Conservation (phyloP, 2,888 invertebrate genomes). For the Cerastoderma edule region DNA sequence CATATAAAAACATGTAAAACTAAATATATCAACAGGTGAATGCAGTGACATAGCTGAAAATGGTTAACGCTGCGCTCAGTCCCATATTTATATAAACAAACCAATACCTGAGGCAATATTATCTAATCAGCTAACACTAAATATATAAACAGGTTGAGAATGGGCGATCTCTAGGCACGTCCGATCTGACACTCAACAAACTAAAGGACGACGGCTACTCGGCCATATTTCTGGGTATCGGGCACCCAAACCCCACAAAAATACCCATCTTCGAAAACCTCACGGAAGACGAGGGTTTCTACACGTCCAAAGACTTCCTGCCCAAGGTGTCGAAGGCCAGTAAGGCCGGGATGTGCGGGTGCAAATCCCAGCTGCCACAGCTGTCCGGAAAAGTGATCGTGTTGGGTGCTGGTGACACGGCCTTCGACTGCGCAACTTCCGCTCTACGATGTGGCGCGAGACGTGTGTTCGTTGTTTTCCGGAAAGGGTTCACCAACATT, state of each 20-base stretch:
- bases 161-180: slow-evolving; percentile 88
- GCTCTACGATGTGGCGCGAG: slow-evolving; percentile 97
- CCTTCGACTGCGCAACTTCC: slow-evolving; percentile 99
- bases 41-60: no score
- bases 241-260: slow-evolving; percentile 94
- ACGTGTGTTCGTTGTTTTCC: slow-evolving; percentile 95
- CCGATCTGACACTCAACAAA: slow-evolving; percentile 85
- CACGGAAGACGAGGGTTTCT: slow-evolving; percentile 93
- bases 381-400: slow-evolving; percentile 91
- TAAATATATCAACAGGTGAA: no score
- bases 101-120: no score
- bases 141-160: slow-evolving; percentile 85
- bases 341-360: slow-evolving; percentile 94
- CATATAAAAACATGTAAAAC: no score
- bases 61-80: no score
- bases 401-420: slow-evolving; percentile 98
- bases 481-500: slow-evolving; percentile 97
- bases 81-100: no score
- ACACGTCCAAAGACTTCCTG: slow-evolving; percentile 96
- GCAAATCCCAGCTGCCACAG: slow-evolving; percentile 89
- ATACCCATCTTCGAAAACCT: slow-evolving; percentile 89
- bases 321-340: slow-evolving; percentile 92
- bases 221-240: slow-evolving; percentile 90
- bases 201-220: slow-evolving; percentile 89
- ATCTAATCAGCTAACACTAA: no score